Evolutionary conservation across 2,113 vertebrate genomes (phyloP), one percentile per base, ranked within the genome.

Genomic region (Porphyrio hochstetteri): DNA sequence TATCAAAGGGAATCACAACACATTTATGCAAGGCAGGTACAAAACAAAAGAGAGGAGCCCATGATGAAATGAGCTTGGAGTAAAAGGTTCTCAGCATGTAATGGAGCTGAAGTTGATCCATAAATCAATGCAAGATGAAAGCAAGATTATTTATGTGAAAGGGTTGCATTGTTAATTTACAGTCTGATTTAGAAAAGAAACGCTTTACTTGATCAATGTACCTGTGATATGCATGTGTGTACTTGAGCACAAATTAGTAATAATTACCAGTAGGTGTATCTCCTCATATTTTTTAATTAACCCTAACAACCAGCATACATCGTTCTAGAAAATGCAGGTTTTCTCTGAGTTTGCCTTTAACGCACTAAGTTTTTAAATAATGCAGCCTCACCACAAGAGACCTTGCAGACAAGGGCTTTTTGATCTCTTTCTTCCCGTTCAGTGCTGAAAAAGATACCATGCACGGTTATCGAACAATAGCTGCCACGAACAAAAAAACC

Each of bases 41-140:
- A 96, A 95, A 93, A 95, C 60, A 94, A 94, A 93, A 90, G 79
- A 84, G 80, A 96, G 61, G 97, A 94, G 94, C 33, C 21, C 64
- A 77, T 36, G 59, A 90, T 82, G 76, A 97, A 95, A 94, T 76
- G 93, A 97, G 80, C 84, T 93, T 94, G 93, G 92, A 97, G 52
- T 92, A 95, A 95, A 92, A 96, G 69, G 50, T 91, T 94, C 88
- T 97, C 93, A 67, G 95, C 92, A 86, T 74, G 65, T 93, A 96
- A 96, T 87, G 75, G 81, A 92, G 65, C 5, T 87, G 74, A 97
- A 97, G 92, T 69, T 97, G 92, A 98, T 95, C 95, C 92, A 96
- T 96, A 97, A 97, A 98, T 98, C 98, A 97, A 98, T 97, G 96
- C 44, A 92, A 90, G 96, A 97, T 98, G 96, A 98, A 97, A 97